Conservation (phyloP, 1,140 invertebrate genomes). For the Doryteuthis pealeii region DNA sequence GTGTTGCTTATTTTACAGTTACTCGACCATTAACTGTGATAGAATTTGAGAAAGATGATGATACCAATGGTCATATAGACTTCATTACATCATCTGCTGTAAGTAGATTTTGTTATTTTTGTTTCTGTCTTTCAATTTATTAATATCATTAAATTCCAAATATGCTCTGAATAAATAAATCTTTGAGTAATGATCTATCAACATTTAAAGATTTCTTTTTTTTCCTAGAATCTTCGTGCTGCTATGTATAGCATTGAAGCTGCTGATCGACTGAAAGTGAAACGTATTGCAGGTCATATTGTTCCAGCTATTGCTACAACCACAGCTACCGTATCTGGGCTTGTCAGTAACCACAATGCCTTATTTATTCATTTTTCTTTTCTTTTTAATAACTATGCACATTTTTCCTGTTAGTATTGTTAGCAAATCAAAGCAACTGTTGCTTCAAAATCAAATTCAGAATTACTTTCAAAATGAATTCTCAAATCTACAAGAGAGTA, state of each 20-base stretch:
- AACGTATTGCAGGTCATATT: conserved; percentile 57
- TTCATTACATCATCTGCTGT: conserved; percentile 55
- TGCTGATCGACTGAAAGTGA: conserved; percentile 52
- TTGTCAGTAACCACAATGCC: conserved; percentile 37
- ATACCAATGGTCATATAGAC: conserved; percentile 57
- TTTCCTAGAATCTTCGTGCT: conserved; percentile 47
- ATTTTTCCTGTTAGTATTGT: not conserved
- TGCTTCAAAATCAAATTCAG: too few relatives aligned
- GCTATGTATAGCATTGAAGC: conserved; percentile 57
- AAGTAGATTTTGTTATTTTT: conserved; percentile 24
- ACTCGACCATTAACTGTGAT: conserved; percentile 15
- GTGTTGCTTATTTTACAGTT: not conserved
- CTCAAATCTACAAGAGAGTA: too few relatives aligned
- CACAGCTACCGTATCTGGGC: conserved; percentile 55
- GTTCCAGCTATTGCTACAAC: conserved; percentile 60
- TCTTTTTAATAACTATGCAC: not conserved
- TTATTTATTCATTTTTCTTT: too few relatives aligned
- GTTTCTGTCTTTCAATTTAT: not conserved
- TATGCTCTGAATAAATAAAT: too few relatives aligned
- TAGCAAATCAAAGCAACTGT: too few relatives aligned
- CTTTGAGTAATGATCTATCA: too few relatives aligned
- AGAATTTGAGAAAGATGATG: conserved; percentile 61
- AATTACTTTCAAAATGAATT: too few relatives aligned
- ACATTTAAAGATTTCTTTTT: not conserved
- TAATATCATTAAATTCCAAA: not conserved